Percentiles rank a stretch among this genome's conserved stretches.
These are phyloP conservation scores for Aurelia sp. DNA, from an alignment of 30 jellyfish, hydroid and myxozoan species.

Conservation along the genomic window DNA sequence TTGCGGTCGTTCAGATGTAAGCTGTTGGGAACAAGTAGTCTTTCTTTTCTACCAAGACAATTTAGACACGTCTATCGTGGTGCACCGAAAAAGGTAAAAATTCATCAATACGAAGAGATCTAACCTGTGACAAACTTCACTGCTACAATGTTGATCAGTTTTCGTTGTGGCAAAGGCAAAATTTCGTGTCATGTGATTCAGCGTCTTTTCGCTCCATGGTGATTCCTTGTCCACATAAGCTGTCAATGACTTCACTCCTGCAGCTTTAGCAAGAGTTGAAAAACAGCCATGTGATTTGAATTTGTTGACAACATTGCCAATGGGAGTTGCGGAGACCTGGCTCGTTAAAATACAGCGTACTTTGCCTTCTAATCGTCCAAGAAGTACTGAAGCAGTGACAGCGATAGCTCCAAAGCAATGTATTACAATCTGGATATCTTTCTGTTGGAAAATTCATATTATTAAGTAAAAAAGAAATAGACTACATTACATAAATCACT, in stretches of 20 bases:
- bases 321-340: constrained; percentile 50
- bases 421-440: constrained; percentile 37
- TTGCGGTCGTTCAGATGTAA: no score
- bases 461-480: no score
- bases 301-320: constrained; percentile 24
- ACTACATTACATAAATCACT: no score
- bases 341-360: constrained; percentile 39
- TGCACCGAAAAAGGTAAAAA: no score
- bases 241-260: constrained; percentile 44
- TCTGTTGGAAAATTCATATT: background rate
- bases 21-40: no score
- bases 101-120: background rate
- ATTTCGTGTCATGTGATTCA: constrained; percentile 10
- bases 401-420: constrained; percentile 61
- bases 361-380: constrained; percentile 61
- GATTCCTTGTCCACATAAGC: constrained; percentile 51
- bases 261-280: background rate
- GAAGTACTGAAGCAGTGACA: constrained; percentile 1
- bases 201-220: constrained; percentile 19
- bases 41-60: no score
- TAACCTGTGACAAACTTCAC: constrained; percentile 68
- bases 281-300: constrained; percentile 28
- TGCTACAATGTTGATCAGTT: constrained; percentile 38
- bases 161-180: constrained; percentile 18
- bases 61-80: no score